Conservation (phyloP, 2,888 invertebrate species). For the Chaitophorus viminalis region DNA sequence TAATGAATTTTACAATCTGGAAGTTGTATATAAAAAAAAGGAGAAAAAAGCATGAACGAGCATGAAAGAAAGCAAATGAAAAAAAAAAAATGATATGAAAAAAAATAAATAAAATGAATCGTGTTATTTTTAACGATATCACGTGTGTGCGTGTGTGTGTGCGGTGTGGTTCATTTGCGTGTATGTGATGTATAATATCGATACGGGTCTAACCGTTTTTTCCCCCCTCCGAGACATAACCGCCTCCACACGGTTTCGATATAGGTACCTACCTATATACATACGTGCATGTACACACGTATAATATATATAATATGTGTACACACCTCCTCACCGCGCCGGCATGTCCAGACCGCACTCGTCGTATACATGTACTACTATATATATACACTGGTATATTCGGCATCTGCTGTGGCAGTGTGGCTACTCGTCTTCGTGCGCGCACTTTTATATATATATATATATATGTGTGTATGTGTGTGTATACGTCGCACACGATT, state of each 20-base stretch:
- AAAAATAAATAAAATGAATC: slow-evolving; percentile 22
- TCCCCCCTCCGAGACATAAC: slow-evolving; percentile 26
- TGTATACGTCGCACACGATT: slow-evolving; percentile 45
- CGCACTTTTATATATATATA: too few species aligned
- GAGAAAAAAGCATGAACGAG: neutral
- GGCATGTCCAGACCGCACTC: slow-evolving; percentile 23
- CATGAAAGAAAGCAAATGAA: too few species aligned
- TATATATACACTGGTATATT: neutral
- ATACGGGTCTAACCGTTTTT: slow-evolving; percentile 45
- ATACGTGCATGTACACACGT: neutral
- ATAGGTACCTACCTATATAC: too few species aligned
- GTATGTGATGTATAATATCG: slow-evolving; percentile 30
- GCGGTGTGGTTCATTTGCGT: neutral
- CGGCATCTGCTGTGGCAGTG: slow-evolving; percentile 16
- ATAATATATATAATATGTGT: neutral
- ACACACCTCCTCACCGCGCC: neutral
- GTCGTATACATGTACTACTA: neutral
- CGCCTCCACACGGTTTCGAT: too few species aligned
- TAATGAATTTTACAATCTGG: slow-evolving; percentile 59
- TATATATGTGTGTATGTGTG: too few species aligned
- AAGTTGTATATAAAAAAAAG: slow-evolving; percentile 24
- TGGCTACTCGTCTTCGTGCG: slow-evolving; percentile 46
- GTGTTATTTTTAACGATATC: slow-evolving; percentile 55
- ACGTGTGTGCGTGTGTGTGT: neutral
- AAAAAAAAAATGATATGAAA: too few species aligned